Base-by-base conservation (phyloP, 2,113 vertebrate species). In the Nematolebias whitei region DNA sequence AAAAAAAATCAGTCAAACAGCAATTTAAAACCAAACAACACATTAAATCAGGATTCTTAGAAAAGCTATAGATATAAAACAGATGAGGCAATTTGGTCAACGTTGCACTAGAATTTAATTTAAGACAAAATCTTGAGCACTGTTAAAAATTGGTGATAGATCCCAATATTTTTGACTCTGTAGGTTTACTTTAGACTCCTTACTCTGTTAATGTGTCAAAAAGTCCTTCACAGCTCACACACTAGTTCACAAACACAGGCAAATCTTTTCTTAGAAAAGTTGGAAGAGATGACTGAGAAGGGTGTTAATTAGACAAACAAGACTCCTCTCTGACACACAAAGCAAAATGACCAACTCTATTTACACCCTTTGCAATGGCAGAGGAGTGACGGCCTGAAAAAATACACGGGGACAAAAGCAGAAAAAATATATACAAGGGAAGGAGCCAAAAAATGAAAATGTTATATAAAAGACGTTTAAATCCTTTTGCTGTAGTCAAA, bases 391-490 rank as follows among this genome's bases (percentile, higher is more conserved):
- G 10, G 19, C 1, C 12, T 20, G 15, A 14, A n/a, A 20, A 6
- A 13, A 24, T 23, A 26, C 38, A 5, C 18, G 11, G 51, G 26
- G 18, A 19, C 10, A 35, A 38, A 53, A 55, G 7, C 47, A 29
- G 26, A 29, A 49, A 15, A 48, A 49, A 49, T 12, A 9, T 1
- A 7, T 20, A 35, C 2, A 20, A 15, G 12, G 1, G 19, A 1
- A 47, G 35, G 24, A 68, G 12, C 18, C 41, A 9, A 20, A 55
- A 60, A 29, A 69, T 15, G 14, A 5, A 63, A 41, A 71, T n/a
- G 72, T 35, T 83, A 76, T 85, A 80, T 20, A 15, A 86, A 76
- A 2, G 4, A 0, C 20, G 53, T 52, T 29, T 7, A 53, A 12
- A 1, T 8, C n/a, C 15, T 5, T 22, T 8, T 53, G 51, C 29